phyloP scores from a whole-genome alignment of 2,113 vertebrate genomes.

The Bubo scandiacus region DNA sequence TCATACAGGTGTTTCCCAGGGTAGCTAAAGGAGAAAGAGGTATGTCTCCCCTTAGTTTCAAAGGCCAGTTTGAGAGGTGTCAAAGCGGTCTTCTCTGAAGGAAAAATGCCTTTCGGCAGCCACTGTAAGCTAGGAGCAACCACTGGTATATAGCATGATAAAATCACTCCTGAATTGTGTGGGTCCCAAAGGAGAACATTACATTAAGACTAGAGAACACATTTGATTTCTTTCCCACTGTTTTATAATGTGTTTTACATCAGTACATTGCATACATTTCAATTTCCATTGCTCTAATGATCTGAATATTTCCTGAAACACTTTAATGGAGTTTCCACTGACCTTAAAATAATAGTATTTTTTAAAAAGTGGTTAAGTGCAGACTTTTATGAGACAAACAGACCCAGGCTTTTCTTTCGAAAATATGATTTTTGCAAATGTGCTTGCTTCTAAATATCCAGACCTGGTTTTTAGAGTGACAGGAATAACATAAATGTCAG shows the following conservation, averaged over 20 bases:
- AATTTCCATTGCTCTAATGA: slow-evolving; percentile 41
- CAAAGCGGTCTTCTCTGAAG: neutral
- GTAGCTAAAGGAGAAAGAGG: neutral
- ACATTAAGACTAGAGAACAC: neutral
- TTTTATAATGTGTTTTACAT: neutral
- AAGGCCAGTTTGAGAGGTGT: neutral
- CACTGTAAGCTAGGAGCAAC: neutral
- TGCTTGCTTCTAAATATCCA: neutral
- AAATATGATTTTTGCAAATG: slow-evolving; percentile 12
- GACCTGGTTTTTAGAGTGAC: neutral
- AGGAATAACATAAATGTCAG: neutral
- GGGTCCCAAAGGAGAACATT: neutral
- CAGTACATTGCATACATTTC: neutral
- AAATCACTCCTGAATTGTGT: neutral
- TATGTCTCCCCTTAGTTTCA: neutral
- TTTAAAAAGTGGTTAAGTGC: neutral
- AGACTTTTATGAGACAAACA: neutral
- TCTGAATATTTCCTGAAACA: neutral
- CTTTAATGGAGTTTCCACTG: slow-evolving; percentile 28
- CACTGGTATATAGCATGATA: neutral
- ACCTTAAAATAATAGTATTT: neutral
- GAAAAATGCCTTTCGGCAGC: neutral
- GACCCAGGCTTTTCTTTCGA: neutral
- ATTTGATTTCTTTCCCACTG: neutral
- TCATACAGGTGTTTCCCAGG: neutral